Base-by-base conservation (phyloP, 2,797 vertebrate genomes). In the Ctenopoma kingsleyae region DNA sequence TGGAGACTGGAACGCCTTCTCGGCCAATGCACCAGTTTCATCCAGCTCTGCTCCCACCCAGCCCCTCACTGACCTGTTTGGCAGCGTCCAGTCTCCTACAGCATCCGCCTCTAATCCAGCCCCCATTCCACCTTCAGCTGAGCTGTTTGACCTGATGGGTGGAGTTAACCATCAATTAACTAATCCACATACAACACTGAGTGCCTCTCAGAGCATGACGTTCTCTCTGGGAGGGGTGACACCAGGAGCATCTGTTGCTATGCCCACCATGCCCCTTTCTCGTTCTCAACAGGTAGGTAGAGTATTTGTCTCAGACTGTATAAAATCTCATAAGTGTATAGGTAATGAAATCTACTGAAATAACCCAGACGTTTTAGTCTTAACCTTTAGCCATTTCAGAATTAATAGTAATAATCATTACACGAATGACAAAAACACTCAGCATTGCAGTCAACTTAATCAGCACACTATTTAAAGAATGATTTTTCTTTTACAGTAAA, bases 1-100 rank as follows among this genome's bases (percentile, higher is more conserved):
- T 78, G 97, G 97, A 76, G 98, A 98, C 85, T 99, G 98, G 98
- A 97, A 94, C 83, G 92, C 97, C 88, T 99, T 99, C 91, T 94
- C 94, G 63, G 82, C 93, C 55, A 94, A 92, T 82, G 82, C 93
- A 30, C 84, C 90, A 5, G 86, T 94, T 1, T 74, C 94, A 8
- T 80, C 90, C 0, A 44, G 82, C 40, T 76, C 91, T 77, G 92
- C 78, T 83, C 90, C 78, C 49, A 67, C 88, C 16, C 83, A 83
- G 60, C 76, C 91, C 0, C 76, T 87, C 60, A 53, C 89, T 3
- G 96, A 98, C 82, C 91, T 96, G 49, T 97, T 96, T 55, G 81
- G 92, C 71, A 89, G 88, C 20, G 67, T 87, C 44, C 94, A 95
- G 35, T 80, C 94, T 27, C 74, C 90, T 20, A 36, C 93, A 0